These are phyloP conservation scores for Reinhardtius hippoglossoides DNA, from an alignment of 2,113 vertebrate genomes.

Conservation along the genomic window DNA sequence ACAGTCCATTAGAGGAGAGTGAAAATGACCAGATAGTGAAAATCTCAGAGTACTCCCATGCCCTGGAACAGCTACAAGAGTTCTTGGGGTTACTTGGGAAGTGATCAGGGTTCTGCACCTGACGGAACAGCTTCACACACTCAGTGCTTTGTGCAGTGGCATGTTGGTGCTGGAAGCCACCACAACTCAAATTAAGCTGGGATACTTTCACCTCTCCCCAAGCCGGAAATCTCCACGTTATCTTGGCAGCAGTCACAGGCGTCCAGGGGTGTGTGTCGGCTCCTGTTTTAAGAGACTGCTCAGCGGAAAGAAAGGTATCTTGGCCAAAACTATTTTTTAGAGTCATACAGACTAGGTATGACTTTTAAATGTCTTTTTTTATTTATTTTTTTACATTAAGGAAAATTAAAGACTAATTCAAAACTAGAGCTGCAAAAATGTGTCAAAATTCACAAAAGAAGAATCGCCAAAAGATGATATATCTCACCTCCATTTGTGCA, in stretches of 20 bases:
- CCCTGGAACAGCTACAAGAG: background rate
- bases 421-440: background rate
- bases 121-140: constrained; percentile 48
- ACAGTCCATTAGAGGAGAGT: constrained; percentile 5
- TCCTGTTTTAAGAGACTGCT: constrained; percentile 17
- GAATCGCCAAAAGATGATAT: background rate
- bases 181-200: constrained; percentile 30
- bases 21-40: constrained; percentile 34
- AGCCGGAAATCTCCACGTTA: constrained; percentile 57
- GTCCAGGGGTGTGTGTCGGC: constrained; percentile 32
- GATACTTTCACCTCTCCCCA: constrained; percentile 49
- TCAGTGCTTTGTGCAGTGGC: constrained; percentile 57
- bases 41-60: constrained; percentile 19
- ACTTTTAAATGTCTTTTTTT: background rate
- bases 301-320: background rate
- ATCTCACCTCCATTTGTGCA: no score
- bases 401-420: background rate
- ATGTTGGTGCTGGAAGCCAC: constrained; percentile 59
- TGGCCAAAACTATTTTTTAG: background rate
- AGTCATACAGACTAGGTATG: background rate
- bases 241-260: constrained; percentile 49
- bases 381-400: background rate
- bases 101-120: constrained; percentile 32
- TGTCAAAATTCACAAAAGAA: background rate
- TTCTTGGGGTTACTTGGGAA: constrained; percentile 33